A percentile compares a stretch with the other conserved stretches of the same genome.
phyloP scores from a whole-genome alignment of 1,140 invertebrate species.

The Drosophila subobscura region DNA sequence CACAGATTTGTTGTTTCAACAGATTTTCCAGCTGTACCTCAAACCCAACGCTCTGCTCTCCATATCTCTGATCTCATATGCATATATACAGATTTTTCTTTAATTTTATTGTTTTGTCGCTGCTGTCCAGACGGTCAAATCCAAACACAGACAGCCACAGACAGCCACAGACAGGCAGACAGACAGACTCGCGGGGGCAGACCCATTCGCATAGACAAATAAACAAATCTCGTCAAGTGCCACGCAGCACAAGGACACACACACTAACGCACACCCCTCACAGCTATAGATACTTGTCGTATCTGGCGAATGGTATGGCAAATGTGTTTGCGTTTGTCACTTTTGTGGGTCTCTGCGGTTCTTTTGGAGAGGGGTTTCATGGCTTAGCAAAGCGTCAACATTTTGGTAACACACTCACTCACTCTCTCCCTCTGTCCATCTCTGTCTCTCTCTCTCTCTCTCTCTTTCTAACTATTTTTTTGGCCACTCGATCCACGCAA shows the following conservation, averaged over 20 bases:
- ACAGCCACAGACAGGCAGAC: slow-evolving; percentile 73
- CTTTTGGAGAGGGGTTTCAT: slow-evolving; percentile 18
- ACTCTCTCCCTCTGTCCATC: slow-evolving; percentile 11
- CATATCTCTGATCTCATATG: slow-evolving; percentile 33
- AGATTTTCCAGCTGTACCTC: slow-evolving; percentile 40
- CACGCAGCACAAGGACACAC: slow-evolving; percentile 29
- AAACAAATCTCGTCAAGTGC: slow-evolving; percentile 80
- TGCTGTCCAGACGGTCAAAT: slow-evolving; percentile 69
- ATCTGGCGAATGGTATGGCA: slow-evolving; percentile 60
- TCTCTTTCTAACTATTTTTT: slow-evolving; percentile 16
- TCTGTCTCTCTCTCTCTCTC: slow-evolving; percentile 18
- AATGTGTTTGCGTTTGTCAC: slow-evolving; percentile 81
- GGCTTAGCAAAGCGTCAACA: slow-evolving; percentile 75
- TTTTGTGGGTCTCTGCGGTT: slow-evolving; percentile 66
- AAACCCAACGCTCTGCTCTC: slow-evolving; percentile 6
- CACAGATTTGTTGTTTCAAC: slow-evolving; percentile 56
- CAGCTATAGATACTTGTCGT: slow-evolving; percentile 34
- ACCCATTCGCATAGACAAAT: slow-evolving; percentile 73
- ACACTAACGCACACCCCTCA: background rate
- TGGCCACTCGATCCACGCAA: slow-evolving; percentile 78
- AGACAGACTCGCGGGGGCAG: slow-evolving; percentile 28
- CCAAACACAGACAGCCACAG: slow-evolving; percentile 76
- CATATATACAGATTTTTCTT: slow-evolving; percentile 56
- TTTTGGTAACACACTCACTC: slow-evolving; percentile 70
- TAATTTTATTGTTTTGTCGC: slow-evolving; percentile 45